These are phyloP conservation scores for Coluber constrictor DNA, from an alignment of 2,797 vertebrate genomes.

Conservation along the genomic window DNA sequence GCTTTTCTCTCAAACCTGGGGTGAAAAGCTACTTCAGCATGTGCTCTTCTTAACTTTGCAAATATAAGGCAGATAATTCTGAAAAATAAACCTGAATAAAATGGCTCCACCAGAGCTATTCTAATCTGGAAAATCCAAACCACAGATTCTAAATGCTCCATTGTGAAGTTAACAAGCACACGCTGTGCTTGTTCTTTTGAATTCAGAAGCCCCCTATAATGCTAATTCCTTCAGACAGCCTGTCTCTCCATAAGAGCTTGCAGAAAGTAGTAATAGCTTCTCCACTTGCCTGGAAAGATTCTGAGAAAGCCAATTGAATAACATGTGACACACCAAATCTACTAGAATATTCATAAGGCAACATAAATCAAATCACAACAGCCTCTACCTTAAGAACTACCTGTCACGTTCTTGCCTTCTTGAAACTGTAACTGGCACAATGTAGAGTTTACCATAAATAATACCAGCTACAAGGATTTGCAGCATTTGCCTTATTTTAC, in stretches of 20 bases:
- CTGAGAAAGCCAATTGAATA: conserved; percentile 32
- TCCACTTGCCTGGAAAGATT: conserved; percentile 34
- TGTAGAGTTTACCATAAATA: neutral
- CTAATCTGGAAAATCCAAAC: neutral
- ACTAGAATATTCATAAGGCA: neutral
- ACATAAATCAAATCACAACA: neutral
- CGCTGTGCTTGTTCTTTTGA: conserved; percentile 22
- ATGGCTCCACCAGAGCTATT: neutral
- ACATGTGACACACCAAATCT: conserved; percentile 15
- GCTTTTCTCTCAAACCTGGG: neutral
- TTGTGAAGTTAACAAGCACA: conserved; percentile 13
- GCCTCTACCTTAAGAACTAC: conserved; percentile 1
- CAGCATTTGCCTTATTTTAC: neutral
- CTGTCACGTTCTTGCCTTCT: neutral
- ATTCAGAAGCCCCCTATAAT: conserved; percentile 28
- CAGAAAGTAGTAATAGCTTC: conserved; percentile 39
- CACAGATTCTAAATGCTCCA: neutral
- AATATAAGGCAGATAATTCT: neutral
- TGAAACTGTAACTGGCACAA: neutral
- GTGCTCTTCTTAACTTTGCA: neutral
- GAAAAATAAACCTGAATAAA: neutral
- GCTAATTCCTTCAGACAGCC: conserved; percentile 45
- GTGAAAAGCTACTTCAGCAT: neutral
- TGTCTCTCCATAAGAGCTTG: conserved; percentile 29
- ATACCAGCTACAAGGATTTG: neutral